Conservation (phyloP, 2,888 invertebrate genomes). For the Polymixis flavicincta region DNA sequence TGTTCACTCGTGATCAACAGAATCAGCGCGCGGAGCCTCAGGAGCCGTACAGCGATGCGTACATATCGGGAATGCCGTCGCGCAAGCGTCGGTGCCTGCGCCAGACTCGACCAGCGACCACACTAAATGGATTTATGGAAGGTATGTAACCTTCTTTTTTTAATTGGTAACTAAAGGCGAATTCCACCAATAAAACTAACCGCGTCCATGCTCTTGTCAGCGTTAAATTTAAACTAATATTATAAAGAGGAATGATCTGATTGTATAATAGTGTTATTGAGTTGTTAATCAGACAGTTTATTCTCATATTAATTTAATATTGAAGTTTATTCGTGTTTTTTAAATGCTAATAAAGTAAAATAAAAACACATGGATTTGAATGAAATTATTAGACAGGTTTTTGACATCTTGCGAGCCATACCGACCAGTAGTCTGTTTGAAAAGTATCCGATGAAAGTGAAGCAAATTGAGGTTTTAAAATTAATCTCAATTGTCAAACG, state of each 20-base stretch:
- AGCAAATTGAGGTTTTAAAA: too few species aligned
- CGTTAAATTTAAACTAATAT: too few species aligned
- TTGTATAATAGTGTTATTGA: too few species aligned
- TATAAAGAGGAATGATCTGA: too few species aligned
- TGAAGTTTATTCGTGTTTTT: background rate
- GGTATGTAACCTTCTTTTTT: constrained; percentile 67
- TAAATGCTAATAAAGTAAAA: background rate
- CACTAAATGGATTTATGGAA: constrained; percentile 77
- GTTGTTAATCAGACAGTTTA: background rate
- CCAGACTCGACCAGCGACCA: constrained; percentile 76
- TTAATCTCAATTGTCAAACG: too few species aligned
- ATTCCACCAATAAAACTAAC: background rate
- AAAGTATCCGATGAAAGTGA: background rate
- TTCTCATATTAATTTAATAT: background rate
- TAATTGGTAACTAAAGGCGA: background rate
- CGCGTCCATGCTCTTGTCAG: background rate
- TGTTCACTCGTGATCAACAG: constrained; percentile 95
- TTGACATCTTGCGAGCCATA: background rate
- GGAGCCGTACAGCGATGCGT: constrained; percentile 95
- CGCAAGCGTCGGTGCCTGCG: constrained; percentile 95
- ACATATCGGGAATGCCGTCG: constrained; percentile 96
- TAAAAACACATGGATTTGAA: background rate
- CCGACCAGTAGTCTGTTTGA: background rate
- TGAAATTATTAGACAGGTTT: background rate
- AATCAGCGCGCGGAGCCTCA: constrained; percentile 92